phyloP scores from a whole-genome alignment of 2,888 invertebrate species.

The Halocaridina rubra region DNA sequence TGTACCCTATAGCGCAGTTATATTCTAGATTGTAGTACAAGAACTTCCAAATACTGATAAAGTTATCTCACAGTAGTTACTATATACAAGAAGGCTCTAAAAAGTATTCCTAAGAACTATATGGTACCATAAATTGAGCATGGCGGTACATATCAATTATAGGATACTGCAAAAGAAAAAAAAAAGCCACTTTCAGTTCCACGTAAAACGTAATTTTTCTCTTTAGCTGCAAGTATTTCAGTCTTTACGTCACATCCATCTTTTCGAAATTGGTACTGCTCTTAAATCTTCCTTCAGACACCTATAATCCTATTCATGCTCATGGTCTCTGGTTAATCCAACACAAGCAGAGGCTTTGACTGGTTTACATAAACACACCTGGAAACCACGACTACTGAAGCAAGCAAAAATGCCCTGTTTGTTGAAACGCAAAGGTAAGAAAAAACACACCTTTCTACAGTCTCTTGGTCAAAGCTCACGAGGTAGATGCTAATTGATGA shows the following conservation, averaged over 20 bases:
- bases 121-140: too few relatives aligned
- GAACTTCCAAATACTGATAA: too few relatives aligned
- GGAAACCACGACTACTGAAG: slow-evolving; percentile 18
- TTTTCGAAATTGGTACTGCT: background rate
- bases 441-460: too few relatives aligned
- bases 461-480: slow-evolving; percentile 36
- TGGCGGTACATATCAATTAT: too few relatives aligned
- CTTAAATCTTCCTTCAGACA: background rate
- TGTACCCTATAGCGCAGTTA: too few relatives aligned
- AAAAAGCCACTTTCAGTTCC: too few relatives aligned
- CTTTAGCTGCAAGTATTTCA: background rate
- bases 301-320: background rate
- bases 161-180: too few relatives aligned
- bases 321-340: background rate
- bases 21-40: too few relatives aligned
- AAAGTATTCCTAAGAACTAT: too few relatives aligned
- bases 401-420: slow-evolving; percentile 40
- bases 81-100: too few relatives aligned
- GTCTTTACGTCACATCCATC: background rate
- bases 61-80: too few relatives aligned
- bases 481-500: slow-evolving; percentile 25
- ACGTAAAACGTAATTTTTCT: too few relatives aligned
- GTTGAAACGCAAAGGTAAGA: slow-evolving; percentile 24
- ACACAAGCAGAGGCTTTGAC: background rate
- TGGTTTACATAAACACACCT: background rate